A percentile compares a stretch with the other conserved stretches of the same genome.
Conservation (phyloP, 1,140 invertebrate species). For the Adelges cooleyi region DNA sequence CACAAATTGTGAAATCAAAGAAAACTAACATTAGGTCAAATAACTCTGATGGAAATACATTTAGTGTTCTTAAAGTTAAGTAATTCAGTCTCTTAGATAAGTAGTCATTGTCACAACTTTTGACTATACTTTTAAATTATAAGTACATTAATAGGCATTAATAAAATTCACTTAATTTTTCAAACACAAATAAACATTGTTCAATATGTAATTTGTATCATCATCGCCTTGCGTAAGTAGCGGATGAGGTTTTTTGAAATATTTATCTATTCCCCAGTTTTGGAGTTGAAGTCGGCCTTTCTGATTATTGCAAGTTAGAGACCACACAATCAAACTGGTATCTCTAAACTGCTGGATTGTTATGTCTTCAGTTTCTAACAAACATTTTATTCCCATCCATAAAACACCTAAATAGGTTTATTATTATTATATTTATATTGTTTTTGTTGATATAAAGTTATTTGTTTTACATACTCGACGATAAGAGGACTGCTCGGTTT, state of each 20-base stretch:
- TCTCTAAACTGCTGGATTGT: background rate
- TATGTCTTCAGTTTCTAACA: background rate
- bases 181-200: background rate
- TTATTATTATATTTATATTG: background rate
- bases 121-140: too few relatives aligned
- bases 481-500: background rate
- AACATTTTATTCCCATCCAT: background rate
- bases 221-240: background rate
- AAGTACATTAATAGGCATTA: too few relatives aligned
- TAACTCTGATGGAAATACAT: too few relatives aligned
- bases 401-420: background rate
- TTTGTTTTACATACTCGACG: background rate
- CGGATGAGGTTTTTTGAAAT: background rate
- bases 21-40: too few relatives aligned
- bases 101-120: too few relatives aligned
- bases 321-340: constrained; percentile 9
- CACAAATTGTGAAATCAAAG: too few relatives aligned
- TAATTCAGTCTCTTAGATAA: too few relatives aligned
- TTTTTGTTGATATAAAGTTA: background rate
- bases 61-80: too few relatives aligned
- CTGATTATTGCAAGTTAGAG: constrained; percentile 12
- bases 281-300: constrained; percentile 11
- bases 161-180: background rate
- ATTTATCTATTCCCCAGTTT: constrained; percentile 12
- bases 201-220: background rate